Base-by-base conservation (phyloP, 2,888 invertebrate species). In the Eupeodes latifasciatus region DNA sequence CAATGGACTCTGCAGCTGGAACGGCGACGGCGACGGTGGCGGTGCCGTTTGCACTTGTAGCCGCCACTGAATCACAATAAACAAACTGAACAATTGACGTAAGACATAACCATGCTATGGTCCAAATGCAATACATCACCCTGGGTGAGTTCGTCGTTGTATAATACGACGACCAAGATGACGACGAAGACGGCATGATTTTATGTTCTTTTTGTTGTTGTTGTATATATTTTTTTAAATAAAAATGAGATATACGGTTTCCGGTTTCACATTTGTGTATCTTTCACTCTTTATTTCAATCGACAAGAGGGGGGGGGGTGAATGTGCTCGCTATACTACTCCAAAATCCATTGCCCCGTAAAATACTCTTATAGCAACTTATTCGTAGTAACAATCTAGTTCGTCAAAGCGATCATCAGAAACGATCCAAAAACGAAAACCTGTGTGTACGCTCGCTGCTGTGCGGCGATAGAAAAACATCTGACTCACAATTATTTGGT, bases 231-330 rank as follows among this genome's bases (percentile, higher is more conserved):
- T 69, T 67, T 67, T 19, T 14, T 53, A 16, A 81, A 74, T 74
- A 49, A 71, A 72, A 75, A 47, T 57, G 61, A 75, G 62, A 59
- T 71, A 75, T 75, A 64, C 74, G 79, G 79, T 86, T 86, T 86
- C 86, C 86, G 86, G 86, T 86, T 86, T 86, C 79, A 86, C 83
- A 86, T 86, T 83, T 80, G 83, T 86, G 83, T 86, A 79, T 79
- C 64, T 79, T 83, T 81, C 81, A 85, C 85, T 81, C 72, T 85
- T 61, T 79, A 71, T 71, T 79, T 86, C 59, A 79, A 75, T 64
- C 71, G 71, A 83, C 27, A 3, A 27, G 2, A 27, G 27, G 27
- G 27, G 27, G 27, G 64, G 86, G 82, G 86, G 83, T 57, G 11
- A 64, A 75, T 51, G 49, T 51, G 49, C 62, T 79, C 40, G 74